phyloP scores from a whole-genome alignment of 1,140 invertebrate species.

The Idris sp. region DNA sequence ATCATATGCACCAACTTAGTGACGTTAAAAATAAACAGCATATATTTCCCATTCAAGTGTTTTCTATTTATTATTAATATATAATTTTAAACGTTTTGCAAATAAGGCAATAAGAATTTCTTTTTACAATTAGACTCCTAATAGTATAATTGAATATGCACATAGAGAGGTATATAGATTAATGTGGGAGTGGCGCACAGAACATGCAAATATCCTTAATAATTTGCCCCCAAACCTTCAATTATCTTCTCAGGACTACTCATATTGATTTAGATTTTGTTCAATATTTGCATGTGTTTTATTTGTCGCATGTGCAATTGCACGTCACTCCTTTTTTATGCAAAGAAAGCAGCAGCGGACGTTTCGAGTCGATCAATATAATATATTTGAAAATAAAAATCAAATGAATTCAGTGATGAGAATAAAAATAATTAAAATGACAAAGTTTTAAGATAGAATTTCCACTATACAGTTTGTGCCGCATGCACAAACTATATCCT shows the following conservation, averaged over 20 bases:
- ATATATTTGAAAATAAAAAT: too few relatives aligned
- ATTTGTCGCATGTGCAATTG: conserved; percentile 19
- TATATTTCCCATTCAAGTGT: too few relatives aligned
- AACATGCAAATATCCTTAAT: conserved; percentile 60
- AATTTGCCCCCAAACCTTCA: conserved; percentile 49
- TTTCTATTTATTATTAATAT: too few relatives aligned
- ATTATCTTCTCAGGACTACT: conserved; percentile 38
- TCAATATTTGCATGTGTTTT: conserved; percentile 33
- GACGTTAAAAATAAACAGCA: conserved; percentile 1
- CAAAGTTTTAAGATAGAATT: too few relatives aligned
- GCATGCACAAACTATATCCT: too few relatives aligned
- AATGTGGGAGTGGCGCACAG: conserved; percentile 38
- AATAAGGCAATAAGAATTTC: conserved; percentile 41
- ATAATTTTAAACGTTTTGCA: conserved; percentile 32
- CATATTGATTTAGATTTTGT: conserved; percentile 46
- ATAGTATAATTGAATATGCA: conserved; percentile 56
- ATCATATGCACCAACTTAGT: too few relatives aligned
- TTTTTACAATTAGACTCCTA: conserved; percentile 34
- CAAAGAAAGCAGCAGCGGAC: too few relatives aligned
- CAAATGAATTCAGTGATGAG: too few relatives aligned
- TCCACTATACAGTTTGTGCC: too few relatives aligned
- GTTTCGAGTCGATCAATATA: too few relatives aligned
- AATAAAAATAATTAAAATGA: too few relatives aligned
- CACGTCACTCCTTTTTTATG: not conserved
- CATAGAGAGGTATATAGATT: conserved; percentile 56